phyloP scores from a whole-genome alignment of 2,888 invertebrate species.

The Heteromyza rotundicornis region DNA sequence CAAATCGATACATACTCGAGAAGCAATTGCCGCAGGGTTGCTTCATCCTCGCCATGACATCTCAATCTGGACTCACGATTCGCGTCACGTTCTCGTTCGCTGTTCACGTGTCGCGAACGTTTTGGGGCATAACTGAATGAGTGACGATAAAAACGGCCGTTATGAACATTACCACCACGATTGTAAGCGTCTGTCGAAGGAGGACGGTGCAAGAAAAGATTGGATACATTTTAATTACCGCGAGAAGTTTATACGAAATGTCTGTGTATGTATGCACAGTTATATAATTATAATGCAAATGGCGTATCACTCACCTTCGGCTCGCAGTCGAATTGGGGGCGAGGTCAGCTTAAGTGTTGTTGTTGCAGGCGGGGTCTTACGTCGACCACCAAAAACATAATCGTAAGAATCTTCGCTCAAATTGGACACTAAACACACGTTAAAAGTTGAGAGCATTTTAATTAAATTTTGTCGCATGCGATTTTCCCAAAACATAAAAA shows the following conservation, averaged over 20 bases:
- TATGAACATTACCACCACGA: conserved; percentile 57
- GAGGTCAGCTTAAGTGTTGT: conserved; percentile 64
- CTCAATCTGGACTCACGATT: conserved; percentile 61
- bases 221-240: too few relatives aligned
- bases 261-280: too few relatives aligned
- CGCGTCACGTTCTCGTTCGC: conserved; percentile 60
- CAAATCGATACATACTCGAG: conserved; percentile 75
- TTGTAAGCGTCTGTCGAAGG: conserved; percentile 52
- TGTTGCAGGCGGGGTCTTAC: conserved; percentile 61
- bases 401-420: conserved; percentile 65
- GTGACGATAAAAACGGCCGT: conserved; percentile 63
- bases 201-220: background rate
- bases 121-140: conserved; percentile 63
- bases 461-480: too few relatives aligned
- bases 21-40: conserved; percentile 93
- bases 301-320: conserved; percentile 61
- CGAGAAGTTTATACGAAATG: too few relatives aligned
- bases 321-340: conserved; percentile 63
- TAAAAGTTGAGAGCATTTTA: too few relatives aligned
- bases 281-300: too few relatives aligned
- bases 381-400: conserved; percentile 65
- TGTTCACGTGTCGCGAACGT: conserved; percentile 58
- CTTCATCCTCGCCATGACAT: conserved; percentile 79
- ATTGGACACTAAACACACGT: conserved; percentile 63
- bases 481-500: conserved; percentile 14